Evolutionary conservation across 2,797 vertebrate genomes (phyloP).

Genomic region (Selene dorsalis): DNA sequence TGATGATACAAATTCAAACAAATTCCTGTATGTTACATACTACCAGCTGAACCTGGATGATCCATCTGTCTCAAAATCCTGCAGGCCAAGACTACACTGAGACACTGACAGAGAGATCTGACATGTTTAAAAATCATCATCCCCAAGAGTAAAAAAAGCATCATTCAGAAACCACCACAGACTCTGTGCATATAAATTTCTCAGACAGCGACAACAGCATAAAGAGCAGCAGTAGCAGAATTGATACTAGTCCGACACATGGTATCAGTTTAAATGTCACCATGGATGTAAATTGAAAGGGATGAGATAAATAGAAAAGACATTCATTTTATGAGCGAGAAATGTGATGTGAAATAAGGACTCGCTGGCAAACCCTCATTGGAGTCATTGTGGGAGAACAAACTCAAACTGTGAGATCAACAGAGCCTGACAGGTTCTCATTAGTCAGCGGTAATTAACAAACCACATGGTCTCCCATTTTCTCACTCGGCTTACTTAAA

Average conservation of each 20-base stretch:
- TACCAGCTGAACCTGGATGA: neutral
- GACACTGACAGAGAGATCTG: slow-evolving; percentile 9
- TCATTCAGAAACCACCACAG: slow-evolving; percentile 1
- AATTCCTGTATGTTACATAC: neutral
- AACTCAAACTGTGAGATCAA: slow-evolving; percentile 17
- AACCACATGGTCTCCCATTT: slow-evolving; percentile 6
- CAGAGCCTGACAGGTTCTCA: slow-evolving; percentile 21
- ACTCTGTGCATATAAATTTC: neutral
- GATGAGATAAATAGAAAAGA: neutral
- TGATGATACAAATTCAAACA: neutral
- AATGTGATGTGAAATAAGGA: slow-evolving; percentile 11
- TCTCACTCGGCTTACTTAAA: slow-evolving; percentile 3
- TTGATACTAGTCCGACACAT: neutral
- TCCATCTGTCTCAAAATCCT: slow-evolving; percentile 6
- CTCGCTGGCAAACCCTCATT: slow-evolving; percentile 10
- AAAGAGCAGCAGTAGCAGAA: neutral
- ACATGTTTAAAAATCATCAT: slow-evolving; percentile 30
- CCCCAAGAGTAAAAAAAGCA: neutral
- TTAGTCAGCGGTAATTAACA: slow-evolving; percentile 39
- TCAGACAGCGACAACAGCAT: neutral
- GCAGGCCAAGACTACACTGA: neutral
- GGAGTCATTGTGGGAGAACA: slow-evolving; percentile 29
- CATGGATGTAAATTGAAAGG: neutral
- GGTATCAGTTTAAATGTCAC: neutral
- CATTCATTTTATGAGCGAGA: neutral